These are phyloP conservation scores for Labrus mixtus DNA, from an alignment of 2,113 vertebrate genomes.

Conservation along the genomic window DNA sequence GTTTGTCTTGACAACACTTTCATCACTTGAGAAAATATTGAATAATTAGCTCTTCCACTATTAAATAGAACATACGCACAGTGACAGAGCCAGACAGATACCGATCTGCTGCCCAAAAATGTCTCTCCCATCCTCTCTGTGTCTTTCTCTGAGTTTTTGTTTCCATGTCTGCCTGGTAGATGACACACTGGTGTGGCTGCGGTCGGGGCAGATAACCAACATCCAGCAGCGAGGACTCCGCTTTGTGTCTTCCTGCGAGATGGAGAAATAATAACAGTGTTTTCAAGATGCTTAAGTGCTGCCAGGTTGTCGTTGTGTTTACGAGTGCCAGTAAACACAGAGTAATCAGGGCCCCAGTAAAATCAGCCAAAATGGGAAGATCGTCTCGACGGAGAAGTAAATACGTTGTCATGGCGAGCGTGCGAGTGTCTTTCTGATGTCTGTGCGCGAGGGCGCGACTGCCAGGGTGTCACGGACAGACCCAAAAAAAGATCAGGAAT, in stretches of 20 bases:
- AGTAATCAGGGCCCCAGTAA: conserved; percentile 73
- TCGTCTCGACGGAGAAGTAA: conserved; percentile 63
- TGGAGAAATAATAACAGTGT: conserved; percentile 72
- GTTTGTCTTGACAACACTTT: conserved; percentile 60
- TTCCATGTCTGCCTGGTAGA: conserved; percentile 68
- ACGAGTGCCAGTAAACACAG: conserved; percentile 77
- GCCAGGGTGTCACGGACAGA: conserved; percentile 47
- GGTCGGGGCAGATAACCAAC: conserved; percentile 62
- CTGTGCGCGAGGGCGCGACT: conserved; percentile 10
- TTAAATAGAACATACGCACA: conserved; percentile 47
- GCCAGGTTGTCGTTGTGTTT: conserved; percentile 77
- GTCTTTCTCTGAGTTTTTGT: conserved; percentile 37
- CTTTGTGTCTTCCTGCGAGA: conserved; percentile 61
- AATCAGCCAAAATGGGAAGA: conserved; percentile 72
- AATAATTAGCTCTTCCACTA: conserved; percentile 58
- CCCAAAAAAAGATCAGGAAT: conserved; percentile 31
- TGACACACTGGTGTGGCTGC: conserved; percentile 64
- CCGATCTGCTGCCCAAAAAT: conserved; percentile 35
- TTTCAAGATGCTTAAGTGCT: conserved; percentile 64
- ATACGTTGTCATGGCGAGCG: conserved; percentile 63
- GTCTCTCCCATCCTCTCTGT: conserved; percentile 3
- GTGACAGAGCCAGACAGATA: conserved; percentile 52
- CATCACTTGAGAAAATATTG: conserved; percentile 54
- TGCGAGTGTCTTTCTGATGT: conserved; percentile 15
- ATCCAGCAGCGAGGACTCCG: conserved; percentile 45